These are phyloP conservation scores for Drosophila formosana DNA, from an alignment of 2,888 invertebrate genomes.

Conservation along the genomic window DNA sequence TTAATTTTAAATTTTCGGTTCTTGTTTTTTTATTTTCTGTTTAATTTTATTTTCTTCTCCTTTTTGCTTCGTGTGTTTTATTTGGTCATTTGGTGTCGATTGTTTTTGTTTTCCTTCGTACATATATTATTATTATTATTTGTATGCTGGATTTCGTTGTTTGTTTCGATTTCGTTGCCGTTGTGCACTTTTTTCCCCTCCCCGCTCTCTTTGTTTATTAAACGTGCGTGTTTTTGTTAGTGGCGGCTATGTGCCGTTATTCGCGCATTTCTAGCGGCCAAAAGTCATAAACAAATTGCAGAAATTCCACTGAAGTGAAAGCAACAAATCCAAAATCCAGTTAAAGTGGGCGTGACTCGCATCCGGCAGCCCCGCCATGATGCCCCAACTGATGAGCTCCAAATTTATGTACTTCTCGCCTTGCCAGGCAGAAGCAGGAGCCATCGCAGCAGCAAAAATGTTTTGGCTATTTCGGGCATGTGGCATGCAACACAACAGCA, in stretches of 20 bases:
- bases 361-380: constrained; percentile 16
- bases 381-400: constrained; percentile 25
- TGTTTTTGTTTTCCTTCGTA: constrained; percentile 21
- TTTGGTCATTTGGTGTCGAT: constrained; percentile 25
- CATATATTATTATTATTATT: constrained; percentile 12
- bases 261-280: constrained; percentile 42
- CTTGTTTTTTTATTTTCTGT: constrained; percentile 25
- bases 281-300: constrained; percentile 44
- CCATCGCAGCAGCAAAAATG: constrained; percentile 5
- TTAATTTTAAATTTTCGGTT: constrained; percentile 53
- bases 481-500: constrained; percentile 17
- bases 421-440: background rate
- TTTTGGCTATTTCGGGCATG: constrained; percentile 23
- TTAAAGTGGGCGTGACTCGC: constrained; percentile 15
- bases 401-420: constrained; percentile 26
- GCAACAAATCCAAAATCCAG: constrained; percentile 12
- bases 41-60: constrained; percentile 4
- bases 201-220: constrained; percentile 18
- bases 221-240: constrained; percentile 32
- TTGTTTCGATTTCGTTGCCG: no score
- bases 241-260: constrained; percentile 31
- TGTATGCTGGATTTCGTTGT: constrained; percentile 5
- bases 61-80: constrained; percentile 16
- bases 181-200: background rate
- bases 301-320: constrained; percentile 49